Conservation (phyloP, 2,113 vertebrate species). For the Echinops telfairi region DNA sequence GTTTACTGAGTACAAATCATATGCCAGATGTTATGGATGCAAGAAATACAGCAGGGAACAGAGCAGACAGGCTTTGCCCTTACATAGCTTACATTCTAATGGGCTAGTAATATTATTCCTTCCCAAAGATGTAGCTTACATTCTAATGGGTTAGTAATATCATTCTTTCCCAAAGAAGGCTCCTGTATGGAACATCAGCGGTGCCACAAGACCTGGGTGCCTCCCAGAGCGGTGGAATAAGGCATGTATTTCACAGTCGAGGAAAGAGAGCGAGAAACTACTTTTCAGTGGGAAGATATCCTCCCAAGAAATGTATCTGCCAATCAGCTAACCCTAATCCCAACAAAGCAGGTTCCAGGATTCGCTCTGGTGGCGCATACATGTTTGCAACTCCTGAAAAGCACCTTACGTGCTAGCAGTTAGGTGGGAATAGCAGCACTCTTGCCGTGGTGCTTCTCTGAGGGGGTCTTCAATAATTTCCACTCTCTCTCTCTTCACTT, state of each 20-base stretch:
- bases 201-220: not conserved
- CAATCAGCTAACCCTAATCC: constrained; percentile 44
- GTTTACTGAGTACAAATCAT: constrained; percentile 43
- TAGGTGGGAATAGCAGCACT: not conserved
- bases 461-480: constrained; percentile 31
- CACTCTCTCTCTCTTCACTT: not conserved
- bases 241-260: constrained; percentile 35
- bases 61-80: not conserved
- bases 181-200: not conserved
- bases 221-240: constrained; percentile 31
- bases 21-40: not conserved
- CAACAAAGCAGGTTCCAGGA: not conserved
- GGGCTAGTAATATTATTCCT: not conserved
- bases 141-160: not conserved
- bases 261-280: not conserved
- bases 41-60: constrained; percentile 31
- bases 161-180: constrained; percentile 22
- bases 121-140: constrained; percentile 29
- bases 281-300: constrained; percentile 48
- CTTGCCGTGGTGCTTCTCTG: constrained; percentile 45
- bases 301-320: constrained; percentile 24
- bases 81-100: constrained; percentile 43
- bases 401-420: not conserved
- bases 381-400: constrained; percentile 35
- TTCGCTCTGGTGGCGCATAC: not conserved